phyloP scores from a whole-genome alignment of 1,140 invertebrate species.

The Drosophila sp. region DNA sequence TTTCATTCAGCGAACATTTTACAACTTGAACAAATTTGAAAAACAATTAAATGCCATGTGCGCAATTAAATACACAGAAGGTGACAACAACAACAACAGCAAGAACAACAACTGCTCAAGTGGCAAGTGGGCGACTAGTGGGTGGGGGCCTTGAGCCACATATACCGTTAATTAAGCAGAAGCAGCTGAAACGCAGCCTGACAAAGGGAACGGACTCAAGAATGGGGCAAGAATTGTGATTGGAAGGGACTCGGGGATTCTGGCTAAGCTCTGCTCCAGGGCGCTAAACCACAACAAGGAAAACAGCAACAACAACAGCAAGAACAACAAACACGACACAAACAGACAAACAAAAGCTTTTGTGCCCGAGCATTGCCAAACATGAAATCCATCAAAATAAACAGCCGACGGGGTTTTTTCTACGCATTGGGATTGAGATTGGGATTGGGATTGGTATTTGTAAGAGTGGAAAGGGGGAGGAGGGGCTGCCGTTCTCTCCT shows the following conservation, averaged over 20 bases:
- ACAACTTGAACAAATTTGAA: slow-evolving; percentile 82
- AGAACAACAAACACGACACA: slow-evolving; percentile 71
- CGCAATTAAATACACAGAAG: slow-evolving; percentile 83
- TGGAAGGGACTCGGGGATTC: not conserved
- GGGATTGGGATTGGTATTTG: slow-evolving; percentile 13
- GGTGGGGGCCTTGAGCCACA: slow-evolving; percentile 37
- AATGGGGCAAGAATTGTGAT: not conserved
- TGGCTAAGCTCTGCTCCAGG: slow-evolving; percentile 53
- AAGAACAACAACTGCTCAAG: slow-evolving; percentile 59
- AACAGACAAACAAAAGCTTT: slow-evolving; percentile 79
- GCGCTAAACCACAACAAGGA: slow-evolving; percentile 53
- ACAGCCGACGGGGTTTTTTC: slow-evolving; percentile 67
- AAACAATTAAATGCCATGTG: slow-evolving; percentile 84
- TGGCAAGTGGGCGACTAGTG: slow-evolving; percentile 41
- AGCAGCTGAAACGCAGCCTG: slow-evolving; percentile 33
- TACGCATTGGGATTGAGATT: slow-evolving; percentile 41
- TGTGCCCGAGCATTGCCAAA: slow-evolving; percentile 46
- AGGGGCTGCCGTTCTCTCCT: slow-evolving; percentile 43
- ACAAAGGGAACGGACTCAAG: not conserved
- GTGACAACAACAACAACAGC: slow-evolving; percentile 67
- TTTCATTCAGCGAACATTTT: slow-evolving; percentile 66
- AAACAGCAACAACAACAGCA: slow-evolving; percentile 46
- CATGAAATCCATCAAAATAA: slow-evolving; percentile 83
- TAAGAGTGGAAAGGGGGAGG: not conserved
- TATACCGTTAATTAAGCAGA: slow-evolving; percentile 82